Evolutionary conservation across 2,888 invertebrate genomes (phyloP), one percentile per base, ranked within the genome.

Genomic region (Drosophila incognita): DNA sequence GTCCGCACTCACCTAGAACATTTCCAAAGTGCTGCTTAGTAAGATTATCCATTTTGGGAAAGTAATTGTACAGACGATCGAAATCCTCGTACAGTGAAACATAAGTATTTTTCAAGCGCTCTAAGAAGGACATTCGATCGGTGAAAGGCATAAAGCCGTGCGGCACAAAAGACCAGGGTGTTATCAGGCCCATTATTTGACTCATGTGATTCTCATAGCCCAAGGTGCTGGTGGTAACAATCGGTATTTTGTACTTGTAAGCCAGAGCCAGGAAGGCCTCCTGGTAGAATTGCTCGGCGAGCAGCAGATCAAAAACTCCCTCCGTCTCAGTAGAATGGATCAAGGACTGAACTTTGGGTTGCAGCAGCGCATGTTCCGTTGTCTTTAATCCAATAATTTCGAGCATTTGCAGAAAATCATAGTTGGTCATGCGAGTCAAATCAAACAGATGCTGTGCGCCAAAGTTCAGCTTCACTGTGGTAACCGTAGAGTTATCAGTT

Each of bases 111-210:
- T 93, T 87, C 0, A 95, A 52, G 74, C 96, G 91, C 78, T 94
- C 93, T 82, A 91, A 90, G 74, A 96, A 95, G 46, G 92, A 94
- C 92, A 94, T 94, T 56, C 87, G 88, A 31, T 94, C 94, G 1
- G 94, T 93, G 61, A 90, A 93, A 6, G 92, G 90, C 59, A 93
- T 77, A 68, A 93, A 93, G 13, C 93, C 91, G 60, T 94, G 93
- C 0, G 94, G 94, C 36, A 94, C 93, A 83, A 93, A 93, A 0
- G 94, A 93, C 84, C 93, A 93, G 0, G 94, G 94, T 1, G 92
- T 90, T 3, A 94, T 93, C 57, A 94, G 90, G 1, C 94, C 94
- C 90, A 94, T 92, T 70, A 93, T 92, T 54, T 93, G 92, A 62
- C 94, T 94, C 79, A 94, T 93, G 88, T 93, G 93, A 48, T 92